phyloP scores from a whole-genome alignment of 1,140 invertebrate species.

The Drosophila ficusphila region DNA sequence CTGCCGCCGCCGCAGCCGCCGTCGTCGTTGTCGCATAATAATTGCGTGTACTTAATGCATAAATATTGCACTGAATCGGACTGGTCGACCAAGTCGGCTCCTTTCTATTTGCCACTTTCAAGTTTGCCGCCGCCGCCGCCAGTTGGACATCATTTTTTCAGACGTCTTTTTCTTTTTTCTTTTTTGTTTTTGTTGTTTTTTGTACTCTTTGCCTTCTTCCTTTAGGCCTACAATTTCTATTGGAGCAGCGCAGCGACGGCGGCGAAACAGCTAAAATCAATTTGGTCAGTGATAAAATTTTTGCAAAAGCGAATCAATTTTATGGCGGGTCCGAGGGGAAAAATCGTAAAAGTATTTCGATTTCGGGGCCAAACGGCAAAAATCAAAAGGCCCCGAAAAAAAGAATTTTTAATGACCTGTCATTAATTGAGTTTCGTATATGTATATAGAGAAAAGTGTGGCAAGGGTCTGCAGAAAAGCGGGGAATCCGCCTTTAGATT shows the following conservation, averaged over 20 bases:
- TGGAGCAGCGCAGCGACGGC: conserved; percentile 14
- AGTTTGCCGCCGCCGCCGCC: conserved; percentile 55
- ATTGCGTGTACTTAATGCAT: conserved; percentile 82
- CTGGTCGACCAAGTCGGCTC: conserved; percentile 48
- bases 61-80: conserved; percentile 70
- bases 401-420: conserved; percentile 73
- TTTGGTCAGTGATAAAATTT: conserved; percentile 60
- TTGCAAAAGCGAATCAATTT: conserved; percentile 63
- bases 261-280: conserved; percentile 62
- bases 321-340: conserved; percentile 46
- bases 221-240: conserved; percentile 72
- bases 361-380: conserved; percentile 72
- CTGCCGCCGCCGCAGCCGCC: conserved; percentile 43
- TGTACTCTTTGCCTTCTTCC: conserved; percentile 29
- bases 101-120: conserved; percentile 77
- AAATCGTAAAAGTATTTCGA: conserved; percentile 71
- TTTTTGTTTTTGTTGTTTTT: conserved; percentile 18
- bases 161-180: neutral
- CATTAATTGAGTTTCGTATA: conserved; percentile 75
- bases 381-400: conserved; percentile 62
- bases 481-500: conserved; percentile 66
- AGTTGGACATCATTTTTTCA: conserved; percentile 33
- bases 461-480: conserved; percentile 45
- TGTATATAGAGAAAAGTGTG: conserved; percentile 72
- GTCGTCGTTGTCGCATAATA: conserved; percentile 73